Conservation (phyloP, 1,140 invertebrate species). For the Macrocentrus cingulum region DNA sequence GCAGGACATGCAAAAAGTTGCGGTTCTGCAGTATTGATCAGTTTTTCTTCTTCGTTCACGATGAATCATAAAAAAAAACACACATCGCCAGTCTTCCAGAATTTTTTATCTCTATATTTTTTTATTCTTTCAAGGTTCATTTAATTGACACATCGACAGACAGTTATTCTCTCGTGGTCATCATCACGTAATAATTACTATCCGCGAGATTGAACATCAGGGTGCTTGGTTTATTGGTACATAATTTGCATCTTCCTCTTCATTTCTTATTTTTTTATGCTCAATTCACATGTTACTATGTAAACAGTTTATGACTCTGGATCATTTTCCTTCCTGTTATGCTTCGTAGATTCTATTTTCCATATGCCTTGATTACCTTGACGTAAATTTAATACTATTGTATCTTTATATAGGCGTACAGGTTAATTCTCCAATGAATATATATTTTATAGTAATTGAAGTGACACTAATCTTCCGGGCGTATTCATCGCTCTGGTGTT, state of each 20-base stretch:
- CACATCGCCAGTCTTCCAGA: too few species aligned
- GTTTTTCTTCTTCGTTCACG: background rate
- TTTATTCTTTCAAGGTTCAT: background rate
- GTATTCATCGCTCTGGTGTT: background rate
- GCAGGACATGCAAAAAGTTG: background rate
- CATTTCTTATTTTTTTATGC: background rate
- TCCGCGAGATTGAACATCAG: conserved; percentile 1
- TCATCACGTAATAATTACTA: conserved; percentile 6
- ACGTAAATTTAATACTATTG: background rate
- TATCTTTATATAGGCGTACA: conserved; percentile 2
- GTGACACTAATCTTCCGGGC: background rate
- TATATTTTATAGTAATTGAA: background rate
- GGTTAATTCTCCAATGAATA: background rate
- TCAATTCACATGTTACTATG: conserved; percentile 7
- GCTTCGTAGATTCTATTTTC: conserved; percentile 1
- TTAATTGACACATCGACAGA: background rate
- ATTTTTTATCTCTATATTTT: too few species aligned
- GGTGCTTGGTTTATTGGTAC: conserved; percentile 11
- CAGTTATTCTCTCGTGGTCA: background rate
- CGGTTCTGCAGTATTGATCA: background rate
- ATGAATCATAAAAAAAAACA: too few species aligned
- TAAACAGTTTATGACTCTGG: conserved; percentile 15
- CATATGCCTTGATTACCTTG: conserved; percentile 3
- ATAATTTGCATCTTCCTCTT: background rate
- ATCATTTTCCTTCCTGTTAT: conserved; percentile 10